Percentiles rank a stretch among this genome's conserved stretches.
These are phyloP conservation scores for Danio choprae DNA, from an alignment of 2,797 vertebrate genomes.

Conservation along the genomic window DNA sequence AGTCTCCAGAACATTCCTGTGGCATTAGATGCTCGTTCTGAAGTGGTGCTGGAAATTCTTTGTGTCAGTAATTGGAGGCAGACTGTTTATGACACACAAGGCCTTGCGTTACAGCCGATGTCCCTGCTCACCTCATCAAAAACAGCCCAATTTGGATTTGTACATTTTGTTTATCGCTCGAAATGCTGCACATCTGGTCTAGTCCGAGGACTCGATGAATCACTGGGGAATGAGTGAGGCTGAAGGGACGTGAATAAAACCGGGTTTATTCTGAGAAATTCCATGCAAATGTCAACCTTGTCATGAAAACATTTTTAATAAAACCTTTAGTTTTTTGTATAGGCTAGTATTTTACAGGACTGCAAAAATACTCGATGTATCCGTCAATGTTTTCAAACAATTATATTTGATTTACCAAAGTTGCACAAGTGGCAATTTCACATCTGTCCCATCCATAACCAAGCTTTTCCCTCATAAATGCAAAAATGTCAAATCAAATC, in stretches of 20 bases:
- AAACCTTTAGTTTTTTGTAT: too few species aligned
- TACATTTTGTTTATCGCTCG: constrained; percentile 49
- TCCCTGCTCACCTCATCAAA: constrained; percentile 24
- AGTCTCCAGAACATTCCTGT: constrained; percentile 37
- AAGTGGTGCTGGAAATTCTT: constrained; percentile 38
- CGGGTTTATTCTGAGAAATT: background rate
- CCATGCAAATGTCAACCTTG: too few species aligned
- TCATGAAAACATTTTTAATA: too few species aligned
- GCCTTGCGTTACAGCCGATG: constrained; percentile 55
- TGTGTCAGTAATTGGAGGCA: constrained; percentile 62
- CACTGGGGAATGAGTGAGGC: constrained; percentile 16
- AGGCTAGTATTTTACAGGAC: too few species aligned
- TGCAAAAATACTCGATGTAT: too few species aligned
- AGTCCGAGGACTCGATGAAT: constrained; percentile 27
- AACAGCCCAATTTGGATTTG: background rate
- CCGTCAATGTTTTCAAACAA: too few species aligned
- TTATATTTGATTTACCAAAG: too few species aligned
- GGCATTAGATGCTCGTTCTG: constrained; percentile 18
- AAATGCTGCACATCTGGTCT: constrained; percentile 49
- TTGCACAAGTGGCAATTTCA: too few species aligned
- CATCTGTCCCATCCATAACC: too few species aligned
- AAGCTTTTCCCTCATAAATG: too few species aligned
- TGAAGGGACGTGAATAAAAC: constrained; percentile 7
- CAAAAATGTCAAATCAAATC: too few species aligned
- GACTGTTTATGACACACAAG: constrained; percentile 53